These are phyloP conservation scores for Pantala flavescens DNA, from an alignment of 1,140 invertebrate species.

Conservation along the genomic window DNA sequence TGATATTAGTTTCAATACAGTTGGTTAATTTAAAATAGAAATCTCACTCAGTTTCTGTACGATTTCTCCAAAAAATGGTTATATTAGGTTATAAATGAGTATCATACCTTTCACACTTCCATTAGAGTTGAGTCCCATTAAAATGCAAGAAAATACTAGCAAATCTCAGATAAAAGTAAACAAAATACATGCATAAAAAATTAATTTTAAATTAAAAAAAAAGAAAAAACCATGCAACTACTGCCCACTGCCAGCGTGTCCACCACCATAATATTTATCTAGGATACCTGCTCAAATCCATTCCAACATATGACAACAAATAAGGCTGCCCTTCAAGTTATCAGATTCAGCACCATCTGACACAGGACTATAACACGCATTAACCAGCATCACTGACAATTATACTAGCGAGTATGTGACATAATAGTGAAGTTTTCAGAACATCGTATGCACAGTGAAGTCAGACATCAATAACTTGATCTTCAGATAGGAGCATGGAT, in stretches of 20 bases:
- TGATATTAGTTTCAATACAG: too few relatives aligned
- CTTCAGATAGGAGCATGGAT: too few relatives aligned
- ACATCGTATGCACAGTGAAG: too few relatives aligned
- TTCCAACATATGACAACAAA: background rate
- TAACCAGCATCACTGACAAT: too few relatives aligned
- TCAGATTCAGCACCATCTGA: too few relatives aligned
- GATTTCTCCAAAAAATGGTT: background rate
- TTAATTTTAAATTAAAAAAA: background rate
- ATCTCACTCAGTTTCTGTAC: too few relatives aligned
- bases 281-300: background rate
- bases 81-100: background rate
- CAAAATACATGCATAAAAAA: background rate
- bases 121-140: background rate
- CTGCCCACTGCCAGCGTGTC: background rate
- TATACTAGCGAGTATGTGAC: too few relatives aligned
- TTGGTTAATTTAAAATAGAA: too few relatives aligned
- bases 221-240: conserved; percentile 3
- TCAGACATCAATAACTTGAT: too few relatives aligned
- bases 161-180: background rate
- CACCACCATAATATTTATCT: background rate
- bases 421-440: too few relatives aligned
- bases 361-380: too few relatives aligned
- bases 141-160: background rate
- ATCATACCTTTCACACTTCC: conserved; percentile 5
- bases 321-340: too few relatives aligned